phyloP scores from a whole-genome alignment of 2,797 vertebrate species.

The Etheostoma nigrum region DNA sequence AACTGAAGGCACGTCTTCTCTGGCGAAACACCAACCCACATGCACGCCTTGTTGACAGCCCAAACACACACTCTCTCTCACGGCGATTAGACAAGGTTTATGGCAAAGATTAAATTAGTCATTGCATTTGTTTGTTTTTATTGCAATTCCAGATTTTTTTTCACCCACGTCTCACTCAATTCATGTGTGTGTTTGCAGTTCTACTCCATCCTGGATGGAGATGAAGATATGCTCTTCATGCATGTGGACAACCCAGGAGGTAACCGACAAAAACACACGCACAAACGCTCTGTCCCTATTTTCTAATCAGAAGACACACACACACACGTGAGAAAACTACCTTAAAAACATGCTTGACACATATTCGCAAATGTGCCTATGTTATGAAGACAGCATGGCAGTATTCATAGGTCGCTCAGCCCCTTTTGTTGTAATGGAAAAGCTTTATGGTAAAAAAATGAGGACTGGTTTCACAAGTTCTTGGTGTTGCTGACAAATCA shows the following conservation, averaged over 20 bases:
- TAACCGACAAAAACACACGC: constrained; percentile 49
- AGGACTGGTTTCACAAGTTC: constrained; percentile 73
- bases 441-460: constrained; percentile 27
- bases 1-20: constrained; percentile 33
- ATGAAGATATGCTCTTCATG: constrained; percentile 89
- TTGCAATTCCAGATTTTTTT: constrained; percentile 20
- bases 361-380: background rate
- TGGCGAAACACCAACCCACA: constrained; percentile 27
- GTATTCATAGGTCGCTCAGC: constrained; percentile 39
- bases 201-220: constrained; percentile 88
- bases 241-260: constrained; percentile 90
- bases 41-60: constrained; percentile 65
- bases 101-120: constrained; percentile 44
- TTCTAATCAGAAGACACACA: background rate
- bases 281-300: background rate
- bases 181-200: constrained; percentile 78
- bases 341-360: constrained; percentile 22
- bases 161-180: constrained; percentile 9
- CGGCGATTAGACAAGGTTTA: constrained; percentile 55
- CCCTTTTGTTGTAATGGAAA: constrained; percentile 69
- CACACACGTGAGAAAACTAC: background rate
- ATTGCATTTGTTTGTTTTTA: constrained; percentile 25
- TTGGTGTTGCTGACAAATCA: constrained; percentile 70
- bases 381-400: background rate
- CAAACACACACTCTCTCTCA: constrained; percentile 67